Evolutionary conservation across 2,797 vertebrate genomes (phyloP), one percentile per base, ranked within the genome.

Genomic region (Bradypus variegatus): DNA sequence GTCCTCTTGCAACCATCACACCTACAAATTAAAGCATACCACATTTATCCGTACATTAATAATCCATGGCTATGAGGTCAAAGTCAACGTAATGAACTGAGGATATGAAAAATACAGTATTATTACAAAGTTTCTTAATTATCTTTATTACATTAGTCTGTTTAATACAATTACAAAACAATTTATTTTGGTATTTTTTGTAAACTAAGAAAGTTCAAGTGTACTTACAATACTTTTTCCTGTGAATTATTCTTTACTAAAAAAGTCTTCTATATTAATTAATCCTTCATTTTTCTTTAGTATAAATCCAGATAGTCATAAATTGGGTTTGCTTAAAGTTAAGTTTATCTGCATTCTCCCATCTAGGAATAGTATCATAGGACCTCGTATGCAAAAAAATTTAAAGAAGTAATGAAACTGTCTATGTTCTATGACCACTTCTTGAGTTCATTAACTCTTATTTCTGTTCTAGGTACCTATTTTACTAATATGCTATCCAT

Each of bases 1-100:
- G 97, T 70, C 99, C 99, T 88, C 99, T 98, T 9, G 99, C 99
- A 92, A 97, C 98, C 99, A 99, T 99, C 92, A 99, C 97, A 97
- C 99, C 99, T 96, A 91, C 12, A 94, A 95, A 95, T 86, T 38
- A 95, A 96, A 96, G 65, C 84, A 96, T 2, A 92, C 33, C 31
- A 83, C 29, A 86, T 89, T 45, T 86, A 21, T 86, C 16, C 31
- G 77, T 53, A 83, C 73, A 70, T 79, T 77, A 93, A 92, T 64
- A 92, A 69, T 48, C 69, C 83, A 85, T 70, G 9, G 36, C 92
- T 91, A 92, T 69, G 12, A 91, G 21, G 81, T 91, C 75, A 94
- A 93, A 91, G 15, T 69, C 70, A 91, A 90, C 77, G 27, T 67
- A 87, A 94, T 14, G 86, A 31, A 92, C 3, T 23, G 58, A 94